phyloP scores from a whole-genome alignment of 2,888 invertebrate genomes.

The Sinhomidia bicolor region DNA sequence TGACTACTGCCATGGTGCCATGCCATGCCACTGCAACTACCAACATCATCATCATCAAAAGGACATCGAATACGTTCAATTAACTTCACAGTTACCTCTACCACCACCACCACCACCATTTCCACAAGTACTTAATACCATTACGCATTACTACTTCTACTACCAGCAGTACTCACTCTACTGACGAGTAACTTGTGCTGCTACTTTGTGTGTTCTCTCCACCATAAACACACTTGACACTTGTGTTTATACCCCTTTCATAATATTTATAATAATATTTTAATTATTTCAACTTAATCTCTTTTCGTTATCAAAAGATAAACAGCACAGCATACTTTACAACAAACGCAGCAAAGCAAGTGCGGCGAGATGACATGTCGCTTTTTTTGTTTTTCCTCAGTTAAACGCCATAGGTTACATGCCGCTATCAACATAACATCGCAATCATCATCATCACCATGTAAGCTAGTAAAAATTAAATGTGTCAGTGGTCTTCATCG shows the following conservation, averaged over 20 bases:
- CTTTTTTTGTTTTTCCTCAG: not conserved
- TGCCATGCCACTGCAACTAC: not conserved
- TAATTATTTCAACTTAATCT: conserved; percentile 20
- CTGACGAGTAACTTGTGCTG: conserved; percentile 1
- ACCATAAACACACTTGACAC: conserved; percentile 46
- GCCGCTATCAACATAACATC: not conserved
- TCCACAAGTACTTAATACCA: no score
- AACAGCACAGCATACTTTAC: not conserved
- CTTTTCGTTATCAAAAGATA: not conserved
- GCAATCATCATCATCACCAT: not conserved
- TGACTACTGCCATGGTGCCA: not conserved
- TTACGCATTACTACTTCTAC: no score
- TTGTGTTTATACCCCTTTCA: not conserved
- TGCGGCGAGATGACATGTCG: not conserved
- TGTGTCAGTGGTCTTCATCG: conserved; percentile 22
- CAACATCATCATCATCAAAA: not conserved
- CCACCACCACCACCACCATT: not conserved
- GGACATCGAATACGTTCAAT: conserved; percentile 3
- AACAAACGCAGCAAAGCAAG: no score
- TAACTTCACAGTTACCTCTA: conserved; percentile 9
- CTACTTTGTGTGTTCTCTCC: conserved; percentile 23
- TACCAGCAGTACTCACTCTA: not conserved
- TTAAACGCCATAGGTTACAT: not conserved
- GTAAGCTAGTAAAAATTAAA: not conserved
- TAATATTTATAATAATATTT: not conserved